These are phyloP conservation scores for Gonioctena quinquepunctata DNA, from an alignment of 1,140 invertebrate genomes.

Conservation along the genomic window DNA sequence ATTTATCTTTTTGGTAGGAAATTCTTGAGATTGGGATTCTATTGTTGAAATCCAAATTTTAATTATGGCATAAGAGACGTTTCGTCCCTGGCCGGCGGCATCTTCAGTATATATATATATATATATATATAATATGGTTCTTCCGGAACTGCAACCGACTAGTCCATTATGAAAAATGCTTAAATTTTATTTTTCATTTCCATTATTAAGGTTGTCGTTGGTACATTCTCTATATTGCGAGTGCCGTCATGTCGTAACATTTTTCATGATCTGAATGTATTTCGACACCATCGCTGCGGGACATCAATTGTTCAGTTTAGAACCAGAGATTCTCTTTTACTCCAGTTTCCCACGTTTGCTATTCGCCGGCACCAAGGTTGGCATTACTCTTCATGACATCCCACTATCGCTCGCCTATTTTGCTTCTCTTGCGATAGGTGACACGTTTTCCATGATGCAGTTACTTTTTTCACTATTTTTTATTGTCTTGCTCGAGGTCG, in stretches of 20 bases:
- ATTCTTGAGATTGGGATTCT: no score
- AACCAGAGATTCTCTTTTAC: constrained; percentile 15
- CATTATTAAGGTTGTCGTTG: no score
- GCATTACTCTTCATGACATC: background rate
- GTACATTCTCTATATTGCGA: background rate
- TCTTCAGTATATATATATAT: no score
- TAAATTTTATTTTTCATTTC: no score
- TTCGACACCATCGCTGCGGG: constrained; percentile 7
- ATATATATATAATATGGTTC: no score
- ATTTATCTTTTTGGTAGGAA: no score
- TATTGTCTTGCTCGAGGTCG: background rate
- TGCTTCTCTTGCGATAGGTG: background rate
- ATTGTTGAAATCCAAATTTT: no score
- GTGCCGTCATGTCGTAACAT: background rate
- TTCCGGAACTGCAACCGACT: no score
- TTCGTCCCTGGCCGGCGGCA: no score
- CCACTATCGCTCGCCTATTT: background rate
- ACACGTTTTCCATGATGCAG: background rate
- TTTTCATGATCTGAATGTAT: background rate
- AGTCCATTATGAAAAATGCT: no score
- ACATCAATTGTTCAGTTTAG: background rate
- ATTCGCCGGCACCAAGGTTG: constrained; percentile 1
- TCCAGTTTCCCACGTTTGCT: constrained; percentile 16
- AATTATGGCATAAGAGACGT: no score
- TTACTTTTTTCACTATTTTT: background rate